Base-by-base conservation (phyloP, 2,113 vertebrate genomes). In the Triplophysa dalaica region DNA sequence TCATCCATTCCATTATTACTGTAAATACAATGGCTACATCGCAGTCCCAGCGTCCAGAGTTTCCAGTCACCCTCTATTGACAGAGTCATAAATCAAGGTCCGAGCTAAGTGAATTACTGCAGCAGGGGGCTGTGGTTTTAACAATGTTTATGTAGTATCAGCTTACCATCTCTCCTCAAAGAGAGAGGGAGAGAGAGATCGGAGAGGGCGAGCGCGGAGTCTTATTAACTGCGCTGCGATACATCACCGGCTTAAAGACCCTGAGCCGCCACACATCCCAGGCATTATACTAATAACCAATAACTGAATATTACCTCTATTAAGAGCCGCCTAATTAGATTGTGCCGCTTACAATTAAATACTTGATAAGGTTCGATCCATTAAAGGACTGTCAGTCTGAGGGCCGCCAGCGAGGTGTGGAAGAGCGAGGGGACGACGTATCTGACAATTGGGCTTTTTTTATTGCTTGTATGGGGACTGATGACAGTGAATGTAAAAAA, bases 41-140 rank as follows among this genome's bases (percentile, higher is more conserved):
- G 88, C 90, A 89, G 90, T 85, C 85, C 90, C 81, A 84, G 89
- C 88, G 83, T 86, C 86, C 90, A 86, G 88, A 85, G 87, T 90
- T 93, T 91, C 91, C 90, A 90, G 90, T 93, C 91, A 94, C 92
- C 87, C 90, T 86, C 89, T 92, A 93, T 93, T 95, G 94, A 95
- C 95, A 95, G 93, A 94, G 91, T 91, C 94, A 95, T 97, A 95
- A 95, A 96, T 96, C 94, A 95, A 88, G 90, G 91, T 65, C 92
- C 90, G 94, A 94, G 93, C 94, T 97, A 95, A 95, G 94, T 95
- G 94, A 95, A 95, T 95, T 95, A 95, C 93, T 93, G 93, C 93
- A 93, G 92, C 93, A 91, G 91, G 88, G 93, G 92, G 90, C 90
- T 93, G 90, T 92, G 92, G 90, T 91, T 95, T 95, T 95, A 94